Percentiles rank a stretch among this genome's conserved stretches.
Conservation (phyloP, 2,888 invertebrate genomes). For the Ophion slaviceki region DNA sequence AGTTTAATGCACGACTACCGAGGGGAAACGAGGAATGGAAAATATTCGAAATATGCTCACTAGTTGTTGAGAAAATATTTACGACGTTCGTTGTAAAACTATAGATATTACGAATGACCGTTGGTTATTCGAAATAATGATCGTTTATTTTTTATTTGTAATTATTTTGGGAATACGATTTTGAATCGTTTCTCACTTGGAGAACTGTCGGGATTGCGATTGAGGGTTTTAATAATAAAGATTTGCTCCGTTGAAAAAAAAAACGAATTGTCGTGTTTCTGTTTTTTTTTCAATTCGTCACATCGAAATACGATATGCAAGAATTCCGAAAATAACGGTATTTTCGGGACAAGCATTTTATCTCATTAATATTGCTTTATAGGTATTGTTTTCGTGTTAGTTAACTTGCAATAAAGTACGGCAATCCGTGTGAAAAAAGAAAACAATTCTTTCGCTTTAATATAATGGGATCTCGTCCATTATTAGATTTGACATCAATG, state of each 20-base stretch:
- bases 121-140: constrained; percentile 6
- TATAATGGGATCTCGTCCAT: not conserved
- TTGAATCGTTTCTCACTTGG: not conserved
- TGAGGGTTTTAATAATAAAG: not conserved
- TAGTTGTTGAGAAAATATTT: not conserved
- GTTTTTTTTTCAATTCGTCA: not conserved
- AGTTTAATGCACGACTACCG: not conserved
- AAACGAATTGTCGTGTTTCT: not conserved
- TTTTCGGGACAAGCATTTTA: constrained; percentile 36
- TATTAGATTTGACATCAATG: not conserved
- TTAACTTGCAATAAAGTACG: constrained; percentile 54
- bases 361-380: constrained; percentile 49
- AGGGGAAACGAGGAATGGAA: not conserved
- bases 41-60: too few species aligned
- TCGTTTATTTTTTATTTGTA: not conserved
- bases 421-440: constrained; percentile 41
- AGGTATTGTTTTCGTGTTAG: constrained; percentile 62
- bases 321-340: not conserved
- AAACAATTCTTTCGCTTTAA: constrained; percentile 10
- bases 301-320: not conserved
- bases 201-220: not conserved
- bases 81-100: not conserved
- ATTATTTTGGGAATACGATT: not conserved
- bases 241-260: not conserved
- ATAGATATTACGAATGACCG: not conserved